These are phyloP conservation scores for Drosophila aff. DNA, from an alignment of 1,140 invertebrate species.

Conservation along the genomic window DNA sequence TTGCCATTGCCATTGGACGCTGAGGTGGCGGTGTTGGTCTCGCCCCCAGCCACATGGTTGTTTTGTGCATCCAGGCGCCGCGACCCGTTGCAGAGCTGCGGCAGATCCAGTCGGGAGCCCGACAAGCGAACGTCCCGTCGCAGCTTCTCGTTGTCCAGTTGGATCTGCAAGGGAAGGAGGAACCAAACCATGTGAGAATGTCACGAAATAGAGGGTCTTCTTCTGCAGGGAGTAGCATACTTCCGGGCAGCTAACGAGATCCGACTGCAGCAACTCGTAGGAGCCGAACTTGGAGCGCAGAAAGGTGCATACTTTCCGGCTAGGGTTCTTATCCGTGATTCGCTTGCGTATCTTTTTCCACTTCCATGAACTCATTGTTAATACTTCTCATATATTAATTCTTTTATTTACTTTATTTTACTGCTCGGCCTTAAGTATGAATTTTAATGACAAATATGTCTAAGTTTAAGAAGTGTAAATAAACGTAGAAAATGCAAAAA, in stretches of 20 bases:
- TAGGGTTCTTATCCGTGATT: not conserved
- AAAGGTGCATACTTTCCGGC: conserved; percentile 35
- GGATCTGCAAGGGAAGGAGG: conserved; percentile 61
- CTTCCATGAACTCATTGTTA: conserved; percentile 4
- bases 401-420: not conserved
- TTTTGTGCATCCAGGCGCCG: conserved; percentile 74
- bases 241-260: conserved; percentile 8
- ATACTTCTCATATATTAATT: not conserved
- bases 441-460: not conserved
- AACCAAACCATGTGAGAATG: not conserved
- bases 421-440: not conserved
- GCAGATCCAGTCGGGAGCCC: conserved; percentile 75
- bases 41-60: conserved; percentile 57
- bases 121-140: conserved; percentile 77
- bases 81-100: conserved; percentile 73
- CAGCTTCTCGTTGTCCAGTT: conserved; percentile 84
- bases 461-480: not conserved
- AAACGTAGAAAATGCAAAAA: not conserved
- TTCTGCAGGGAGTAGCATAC: conserved; percentile 29
- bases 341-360: conserved; percentile 16
- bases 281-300: not conserved
- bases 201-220: too few species aligned
- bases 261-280: not conserved
- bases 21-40: conserved; percentile 40
- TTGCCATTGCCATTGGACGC: conserved; percentile 53